Evolutionary conservation across 2,797 vertebrate species (phyloP).

Genomic region (Nyctibius grandis): DNA sequence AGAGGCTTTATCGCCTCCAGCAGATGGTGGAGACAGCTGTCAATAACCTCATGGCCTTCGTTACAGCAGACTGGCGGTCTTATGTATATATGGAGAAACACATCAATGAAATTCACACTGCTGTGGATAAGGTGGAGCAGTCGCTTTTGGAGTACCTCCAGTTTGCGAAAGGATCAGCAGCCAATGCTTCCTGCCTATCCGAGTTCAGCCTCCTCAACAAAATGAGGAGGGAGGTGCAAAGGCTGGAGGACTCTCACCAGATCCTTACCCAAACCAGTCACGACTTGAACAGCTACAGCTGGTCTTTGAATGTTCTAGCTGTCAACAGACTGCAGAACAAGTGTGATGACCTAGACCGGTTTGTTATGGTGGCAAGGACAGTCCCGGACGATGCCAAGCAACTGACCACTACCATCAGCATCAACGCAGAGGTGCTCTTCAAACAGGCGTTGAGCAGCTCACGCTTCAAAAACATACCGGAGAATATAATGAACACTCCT

Average conservation of each 20-base stretch:
- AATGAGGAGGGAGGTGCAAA: constrained; percentile 86
- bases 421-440: constrained; percentile 86
- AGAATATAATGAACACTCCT: constrained; percentile 18
- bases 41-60: constrained; percentile 75
- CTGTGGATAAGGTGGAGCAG: constrained; percentile 83
- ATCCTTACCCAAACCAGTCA: constrained; percentile 89
- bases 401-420: constrained; percentile 84
- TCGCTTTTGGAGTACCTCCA: constrained; percentile 82
- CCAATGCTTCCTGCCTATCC: constrained; percentile 81
- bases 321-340: constrained; percentile 82
- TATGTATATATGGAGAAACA: constrained; percentile 86
- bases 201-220: constrained; percentile 85
- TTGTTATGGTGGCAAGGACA: constrained; percentile 90
- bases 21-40: constrained; percentile 81
- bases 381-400: constrained; percentile 90
- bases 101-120: constrained; percentile 81
- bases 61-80: constrained; percentile 86
- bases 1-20: constrained; percentile 82
- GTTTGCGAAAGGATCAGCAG: constrained; percentile 82
- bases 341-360: constrained; percentile 89
- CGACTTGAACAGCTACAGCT: constrained; percentile 80
- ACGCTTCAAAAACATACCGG: constrained; percentile 58
- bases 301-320: constrained; percentile 83
- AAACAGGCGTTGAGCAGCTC: constrained; percentile 64
- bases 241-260: constrained; percentile 92